Conservation (phyloP, 2,113 vertebrate species). For the Octodon degus region DNA sequence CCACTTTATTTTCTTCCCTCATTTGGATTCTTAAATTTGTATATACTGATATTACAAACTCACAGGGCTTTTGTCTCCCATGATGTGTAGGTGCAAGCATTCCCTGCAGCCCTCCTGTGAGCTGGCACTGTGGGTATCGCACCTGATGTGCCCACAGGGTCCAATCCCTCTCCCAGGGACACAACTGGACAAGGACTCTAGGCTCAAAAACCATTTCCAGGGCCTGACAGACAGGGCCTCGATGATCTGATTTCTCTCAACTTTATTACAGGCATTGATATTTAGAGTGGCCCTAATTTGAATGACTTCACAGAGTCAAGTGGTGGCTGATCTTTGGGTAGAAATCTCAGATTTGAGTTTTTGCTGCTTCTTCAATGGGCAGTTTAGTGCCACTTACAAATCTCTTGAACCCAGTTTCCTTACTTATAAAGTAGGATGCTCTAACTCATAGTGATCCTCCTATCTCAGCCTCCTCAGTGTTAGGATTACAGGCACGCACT, state of each 20-base stretch:
- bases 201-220: not conserved
- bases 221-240: not conserved
- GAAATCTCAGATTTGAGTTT: not conserved
- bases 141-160: not conserved
- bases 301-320: not conserved
- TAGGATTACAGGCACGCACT: too few species aligned
- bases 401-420: not conserved
- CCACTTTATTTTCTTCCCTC: slow-evolving; percentile 26
- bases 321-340: not conserved
- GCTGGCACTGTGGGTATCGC: too few species aligned
- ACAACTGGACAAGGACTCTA: not conserved
- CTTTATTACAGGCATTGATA: not conserved
- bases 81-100: not conserved
- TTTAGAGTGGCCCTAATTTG: not conserved
- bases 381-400: not conserved
- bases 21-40: not conserved
- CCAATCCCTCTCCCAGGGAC: not conserved
- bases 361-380: not conserved
- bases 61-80: not conserved
- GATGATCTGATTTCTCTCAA: not conserved
- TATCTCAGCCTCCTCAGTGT: too few species aligned
- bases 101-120: not conserved
- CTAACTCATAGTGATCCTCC: too few species aligned
- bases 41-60: not conserved
- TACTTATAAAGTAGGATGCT: not conserved